Base-by-base conservation (phyloP, 2,797 vertebrate genomes). In the Cyclura pinguis region DNA sequence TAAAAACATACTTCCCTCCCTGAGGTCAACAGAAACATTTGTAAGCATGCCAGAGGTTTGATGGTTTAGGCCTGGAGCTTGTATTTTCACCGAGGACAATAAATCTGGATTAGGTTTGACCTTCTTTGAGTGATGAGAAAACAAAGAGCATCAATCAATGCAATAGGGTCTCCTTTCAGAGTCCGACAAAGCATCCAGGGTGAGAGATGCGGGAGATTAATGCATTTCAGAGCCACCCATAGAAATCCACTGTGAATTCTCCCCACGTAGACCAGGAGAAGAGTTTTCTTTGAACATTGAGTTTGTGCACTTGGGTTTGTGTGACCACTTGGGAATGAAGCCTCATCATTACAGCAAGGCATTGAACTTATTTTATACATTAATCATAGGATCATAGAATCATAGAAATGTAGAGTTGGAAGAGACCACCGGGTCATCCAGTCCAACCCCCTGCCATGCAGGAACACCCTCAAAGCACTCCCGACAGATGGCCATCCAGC, bases 61-160 rank as follows among this genome's bases (percentile, higher is more conserved):
- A 20, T 55, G 50, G 8, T 81, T 80, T 27, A 35, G 77, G 87
- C 50, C 12, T 72, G 87, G 29, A 80, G 77, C 50, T 18, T 24
- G 50, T 24, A 20, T 47, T 4, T 4, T 50, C 50, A 47, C 57
- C 29, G 55, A 69, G 27, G 13, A 35, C 67, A 57, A 88, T 88
- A 81, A 82, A 88, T 88, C 78, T 88, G 87, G 80, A 88, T 88
- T 88, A 73, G 78, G 62, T 73, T 29, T 82, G 87, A 88, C 87
- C 87, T 82, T 82, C 87, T 82, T 55, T 59, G 87, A 88, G 64
- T 20, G 50, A 73, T 73, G 35, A 50, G 50, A 73, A 88, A 88
- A 72, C 64, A 82, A 88, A 88, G 78, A 27, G 4, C 87, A 69
- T 88, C 78, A 10, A 81, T 88, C 87, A 82, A 57, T 57, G 50